A percentile compares a stretch with the other conserved stretches of the same genome.
These are phyloP conservation scores for Xestia xanthographa DNA, from an alignment of 2,888 invertebrate species.

Conservation along the genomic window DNA sequence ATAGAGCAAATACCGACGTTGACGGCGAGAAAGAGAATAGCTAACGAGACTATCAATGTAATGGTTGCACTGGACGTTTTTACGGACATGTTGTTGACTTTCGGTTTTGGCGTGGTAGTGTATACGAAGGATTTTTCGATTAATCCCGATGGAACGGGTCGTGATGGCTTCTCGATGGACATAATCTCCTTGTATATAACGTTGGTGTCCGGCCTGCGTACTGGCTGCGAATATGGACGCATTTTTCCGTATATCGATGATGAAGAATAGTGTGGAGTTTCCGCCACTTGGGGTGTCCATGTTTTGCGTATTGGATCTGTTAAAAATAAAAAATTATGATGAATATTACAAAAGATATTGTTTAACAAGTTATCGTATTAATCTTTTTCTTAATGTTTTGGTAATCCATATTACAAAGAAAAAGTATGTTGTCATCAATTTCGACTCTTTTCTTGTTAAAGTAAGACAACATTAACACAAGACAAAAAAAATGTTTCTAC, in stretches of 20 bases:
- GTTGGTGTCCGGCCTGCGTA: slow-evolving; percentile 76
- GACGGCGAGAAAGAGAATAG: slow-evolving; percentile 93
- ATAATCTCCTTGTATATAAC: slow-evolving; percentile 83
- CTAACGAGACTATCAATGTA: slow-evolving; percentile 91
- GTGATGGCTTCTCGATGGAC: slow-evolving; percentile 82
- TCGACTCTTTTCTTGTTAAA: neutral
- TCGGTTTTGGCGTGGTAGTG: slow-evolving; percentile 77
- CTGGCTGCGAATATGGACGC: slow-evolving; percentile 75
- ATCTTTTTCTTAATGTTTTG: neutral
- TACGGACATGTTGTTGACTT: slow-evolving; percentile 77
- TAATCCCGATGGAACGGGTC: slow-evolving; percentile 78
- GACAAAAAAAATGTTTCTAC: slow-evolving; percentile 9
- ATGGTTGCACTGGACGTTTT: slow-evolving; percentile 91
- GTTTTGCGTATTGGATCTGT: slow-evolving; percentile 80
- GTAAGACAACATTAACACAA: no score
- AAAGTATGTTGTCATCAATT: neutral
- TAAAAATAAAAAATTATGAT: slow-evolving; percentile 18
- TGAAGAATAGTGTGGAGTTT: slow-evolving; percentile 73
- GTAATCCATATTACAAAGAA: neutral
- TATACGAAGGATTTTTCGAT: slow-evolving; percentile 77
- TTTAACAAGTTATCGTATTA: neutral
- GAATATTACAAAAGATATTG: neutral
- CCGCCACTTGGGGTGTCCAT: slow-evolving; percentile 76
- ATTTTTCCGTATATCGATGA: slow-evolving; percentile 79
- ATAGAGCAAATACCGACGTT: slow-evolving; percentile 93